Percentiles rank a stretch among this genome's conserved stretches.
These are phyloP conservation scores for Eremobia ochroleuca DNA, from an alignment of 2,888 invertebrate species.

Conservation along the genomic window DNA sequence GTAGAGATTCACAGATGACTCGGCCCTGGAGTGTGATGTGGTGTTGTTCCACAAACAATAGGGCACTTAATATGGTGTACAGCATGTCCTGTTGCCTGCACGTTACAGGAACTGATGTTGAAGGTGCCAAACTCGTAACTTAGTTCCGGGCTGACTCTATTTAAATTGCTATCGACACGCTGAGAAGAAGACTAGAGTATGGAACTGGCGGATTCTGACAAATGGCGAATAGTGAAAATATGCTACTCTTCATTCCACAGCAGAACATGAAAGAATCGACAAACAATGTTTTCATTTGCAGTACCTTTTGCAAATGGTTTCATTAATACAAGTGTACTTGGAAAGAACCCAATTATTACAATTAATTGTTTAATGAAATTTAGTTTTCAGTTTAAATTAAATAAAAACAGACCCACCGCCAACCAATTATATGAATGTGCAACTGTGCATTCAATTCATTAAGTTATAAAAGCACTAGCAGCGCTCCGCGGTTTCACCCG, in stretches of 20 bases:
- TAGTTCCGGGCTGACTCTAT: background rate
- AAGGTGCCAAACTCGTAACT: background rate
- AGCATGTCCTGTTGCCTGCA: background rate
- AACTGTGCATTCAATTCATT: background rate
- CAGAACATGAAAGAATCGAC: background rate
- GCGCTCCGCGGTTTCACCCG: too few species aligned
- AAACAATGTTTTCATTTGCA: background rate
- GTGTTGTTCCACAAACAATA: background rate
- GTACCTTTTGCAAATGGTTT: constrained; percentile 16
- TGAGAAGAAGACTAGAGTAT: background rate
- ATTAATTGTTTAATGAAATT: constrained; percentile 9
- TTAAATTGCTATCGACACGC: background rate
- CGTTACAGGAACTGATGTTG: background rate
- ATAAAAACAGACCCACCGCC: background rate
- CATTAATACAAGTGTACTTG: background rate
- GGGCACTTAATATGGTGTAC: background rate
- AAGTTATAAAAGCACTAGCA: background rate
- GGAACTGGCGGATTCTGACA: background rate
- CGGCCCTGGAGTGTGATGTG: background rate
- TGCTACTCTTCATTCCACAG: background rate
- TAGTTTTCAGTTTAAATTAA: background rate
- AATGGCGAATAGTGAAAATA: background rate
- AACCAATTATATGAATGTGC: background rate
- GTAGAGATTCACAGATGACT: background rate
- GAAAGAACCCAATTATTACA: background rate